A percentile compares a stretch with the other conserved stretches of the same genome.
Conservation (phyloP, 2,888 invertebrate genomes). For the Acholoe squamosa region DNA sequence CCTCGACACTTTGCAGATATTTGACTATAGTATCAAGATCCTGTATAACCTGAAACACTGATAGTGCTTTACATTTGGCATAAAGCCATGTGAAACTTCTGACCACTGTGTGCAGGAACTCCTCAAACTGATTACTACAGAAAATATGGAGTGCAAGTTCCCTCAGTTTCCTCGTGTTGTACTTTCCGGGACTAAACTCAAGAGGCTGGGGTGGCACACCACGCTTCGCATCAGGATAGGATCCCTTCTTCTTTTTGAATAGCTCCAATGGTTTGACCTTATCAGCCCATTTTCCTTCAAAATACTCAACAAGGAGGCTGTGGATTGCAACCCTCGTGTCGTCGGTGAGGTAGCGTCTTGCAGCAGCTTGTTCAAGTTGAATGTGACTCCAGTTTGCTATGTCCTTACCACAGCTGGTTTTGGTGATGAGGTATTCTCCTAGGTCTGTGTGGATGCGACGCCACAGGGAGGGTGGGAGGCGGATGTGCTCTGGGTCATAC, state of each 20-base stretch:
- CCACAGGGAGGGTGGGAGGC: conserved; percentile 76
- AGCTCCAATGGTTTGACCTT: conserved; percentile 74
- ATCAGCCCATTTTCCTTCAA: conserved; percentile 75
- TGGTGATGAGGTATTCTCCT: conserved; percentile 72
- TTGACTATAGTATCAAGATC: background rate
- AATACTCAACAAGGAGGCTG: conserved; percentile 74
- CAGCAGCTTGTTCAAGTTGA: conserved; percentile 73
- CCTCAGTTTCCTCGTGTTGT: conserved; percentile 71
- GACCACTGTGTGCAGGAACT: conserved; percentile 54
- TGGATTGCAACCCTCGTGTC: conserved; percentile 68
- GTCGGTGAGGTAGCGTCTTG: background rate
- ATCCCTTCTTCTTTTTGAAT: conserved; percentile 75
- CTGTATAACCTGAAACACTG: background rate
- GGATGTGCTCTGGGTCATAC: conserved; percentile 74
- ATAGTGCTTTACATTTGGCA: background rate
- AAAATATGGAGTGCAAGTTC: conserved; percentile 76
- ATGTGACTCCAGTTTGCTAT: conserved; percentile 77
- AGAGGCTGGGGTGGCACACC: conserved; percentile 75
- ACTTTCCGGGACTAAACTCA: conserved; percentile 55
- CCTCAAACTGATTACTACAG: conserved; percentile 70
- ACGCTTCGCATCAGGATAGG: conserved; percentile 73
- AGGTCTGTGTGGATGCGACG: conserved; percentile 73
- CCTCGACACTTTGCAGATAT: background rate
- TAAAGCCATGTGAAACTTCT: conserved; percentile 46
- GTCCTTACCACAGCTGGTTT: conserved; percentile 71